Conservation (phyloP, 2,113 vertebrate species). For the Laterallus jamaicensis region DNA sequence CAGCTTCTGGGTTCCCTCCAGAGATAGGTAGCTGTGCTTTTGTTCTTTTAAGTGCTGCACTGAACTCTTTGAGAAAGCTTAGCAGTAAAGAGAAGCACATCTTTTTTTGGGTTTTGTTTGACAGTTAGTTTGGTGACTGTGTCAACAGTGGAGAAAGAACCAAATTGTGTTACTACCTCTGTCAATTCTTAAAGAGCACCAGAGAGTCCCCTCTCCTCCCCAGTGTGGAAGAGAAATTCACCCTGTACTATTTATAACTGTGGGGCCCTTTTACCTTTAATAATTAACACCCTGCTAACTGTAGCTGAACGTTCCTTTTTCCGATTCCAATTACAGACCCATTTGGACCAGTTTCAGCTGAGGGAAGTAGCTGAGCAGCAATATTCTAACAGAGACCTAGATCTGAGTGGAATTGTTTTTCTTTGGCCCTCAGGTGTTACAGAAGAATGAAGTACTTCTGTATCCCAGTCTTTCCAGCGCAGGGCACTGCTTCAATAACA, state of each 20-base stretch:
- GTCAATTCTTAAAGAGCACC: not conserved
- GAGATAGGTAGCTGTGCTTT: not conserved
- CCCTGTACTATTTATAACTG: slow-evolving; percentile 38
- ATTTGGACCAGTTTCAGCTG: slow-evolving; percentile 4
- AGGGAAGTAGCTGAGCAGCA: not conserved
- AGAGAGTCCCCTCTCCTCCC: not conserved
- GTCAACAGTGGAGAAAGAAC: not conserved
- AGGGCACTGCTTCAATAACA: not conserved
- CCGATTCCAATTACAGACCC: not conserved
- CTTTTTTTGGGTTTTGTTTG: not conserved
- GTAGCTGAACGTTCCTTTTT: slow-evolving; percentile 18
- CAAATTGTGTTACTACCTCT: not conserved
- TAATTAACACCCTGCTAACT: slow-evolving; percentile 38
- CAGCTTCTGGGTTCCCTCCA: not conserved
- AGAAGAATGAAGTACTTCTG: not conserved
- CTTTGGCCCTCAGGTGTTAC: slow-evolving; percentile 15
- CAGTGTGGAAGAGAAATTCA: not conserved
- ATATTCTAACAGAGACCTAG: not conserved
- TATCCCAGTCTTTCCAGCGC: not conserved
- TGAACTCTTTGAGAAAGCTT: not conserved
- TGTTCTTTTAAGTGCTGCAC: not conserved
- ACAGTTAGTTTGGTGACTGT: not conserved
- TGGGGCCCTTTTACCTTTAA: slow-evolving; percentile 27
- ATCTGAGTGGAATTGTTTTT: not conserved
- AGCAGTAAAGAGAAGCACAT: not conserved